phyloP scores from a whole-genome alignment of 2,113 vertebrate genomes.

The Stigmatopora nigra region DNA sequence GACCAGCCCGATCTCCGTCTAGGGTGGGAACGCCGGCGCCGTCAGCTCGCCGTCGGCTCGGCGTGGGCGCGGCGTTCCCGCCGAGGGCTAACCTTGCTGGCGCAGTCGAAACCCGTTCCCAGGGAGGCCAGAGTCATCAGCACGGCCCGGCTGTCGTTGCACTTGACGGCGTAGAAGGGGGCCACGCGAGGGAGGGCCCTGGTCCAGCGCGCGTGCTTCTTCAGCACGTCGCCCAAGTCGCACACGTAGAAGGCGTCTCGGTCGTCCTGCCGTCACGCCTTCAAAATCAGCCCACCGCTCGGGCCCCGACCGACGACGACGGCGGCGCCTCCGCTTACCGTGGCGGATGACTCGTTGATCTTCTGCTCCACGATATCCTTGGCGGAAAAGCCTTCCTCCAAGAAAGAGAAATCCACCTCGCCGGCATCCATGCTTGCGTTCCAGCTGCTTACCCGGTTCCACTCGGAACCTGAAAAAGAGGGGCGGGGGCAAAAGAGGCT shows the following conservation, averaged over 20 bases:
- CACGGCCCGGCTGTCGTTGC: slow-evolving; percentile 84
- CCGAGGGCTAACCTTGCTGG: slow-evolving; percentile 81
- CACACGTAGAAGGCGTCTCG: slow-evolving; percentile 96
- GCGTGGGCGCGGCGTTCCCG: no score
- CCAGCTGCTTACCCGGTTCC: slow-evolving; percentile 32
- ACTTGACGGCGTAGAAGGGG: slow-evolving; percentile 95
- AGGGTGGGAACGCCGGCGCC: slow-evolving; percentile 3
- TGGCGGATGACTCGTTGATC: slow-evolving; percentile 89
- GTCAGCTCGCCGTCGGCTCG: no score
- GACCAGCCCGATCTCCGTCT: slow-evolving; percentile 92
- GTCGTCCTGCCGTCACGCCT: slow-evolving; percentile 75
- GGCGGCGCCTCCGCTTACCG: slow-evolving; percentile 75
- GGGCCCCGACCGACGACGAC: neutral
- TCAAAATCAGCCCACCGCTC: no score
- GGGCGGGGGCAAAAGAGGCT: neutral
- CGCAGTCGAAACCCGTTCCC: slow-evolving; percentile 93
- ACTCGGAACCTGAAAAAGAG: slow-evolving; percentile 57
- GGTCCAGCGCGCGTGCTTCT: slow-evolving; percentile 88
- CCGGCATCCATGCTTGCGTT: slow-evolving; percentile 72
- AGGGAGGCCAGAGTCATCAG: slow-evolving; percentile 82
- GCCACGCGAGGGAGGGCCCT: slow-evolving; percentile 83
- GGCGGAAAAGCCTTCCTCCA: slow-evolving; percentile 93
- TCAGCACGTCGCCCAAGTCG: slow-evolving; percentile 88
- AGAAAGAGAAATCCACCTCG: slow-evolving; percentile 81
- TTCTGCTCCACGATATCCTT: slow-evolving; percentile 91